phyloP scores from a whole-genome alignment of 2,888 invertebrate genomes.

The Cephus rjabovi region DNA sequence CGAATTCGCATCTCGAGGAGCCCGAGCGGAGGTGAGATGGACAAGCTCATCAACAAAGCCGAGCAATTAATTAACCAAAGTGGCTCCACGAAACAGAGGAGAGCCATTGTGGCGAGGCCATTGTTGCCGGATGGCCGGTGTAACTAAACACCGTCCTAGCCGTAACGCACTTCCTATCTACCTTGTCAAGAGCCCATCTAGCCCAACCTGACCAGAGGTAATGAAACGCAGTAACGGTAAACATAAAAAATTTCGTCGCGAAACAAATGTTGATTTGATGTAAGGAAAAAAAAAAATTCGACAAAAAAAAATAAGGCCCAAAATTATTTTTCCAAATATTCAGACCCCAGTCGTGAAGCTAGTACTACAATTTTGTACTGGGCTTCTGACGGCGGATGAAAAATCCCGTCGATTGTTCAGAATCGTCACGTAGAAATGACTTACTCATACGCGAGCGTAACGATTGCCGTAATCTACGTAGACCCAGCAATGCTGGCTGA shows the following conservation, averaged over 20 bases:
- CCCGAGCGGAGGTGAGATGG: constrained; percentile 14
- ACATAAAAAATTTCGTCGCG: background rate
- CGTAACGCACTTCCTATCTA: constrained; percentile 2
- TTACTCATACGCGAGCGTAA: constrained; percentile 17
- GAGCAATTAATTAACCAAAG: constrained; percentile 23
- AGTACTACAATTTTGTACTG: too few relatives aligned
- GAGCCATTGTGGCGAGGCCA: constrained; percentile 20
- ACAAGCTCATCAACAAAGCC: constrained; percentile 23
- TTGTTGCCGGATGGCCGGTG: constrained; percentile 18
- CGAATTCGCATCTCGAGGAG: constrained; percentile 7
- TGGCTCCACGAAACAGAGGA: constrained; percentile 18
- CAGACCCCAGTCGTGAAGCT: too few relatives aligned
- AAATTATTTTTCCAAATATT: background rate
- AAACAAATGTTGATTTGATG: background rate
- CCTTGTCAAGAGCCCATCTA: background rate
- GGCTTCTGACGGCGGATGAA: background rate
- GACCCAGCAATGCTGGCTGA: constrained; percentile 6
- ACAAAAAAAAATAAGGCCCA: too few relatives aligned
- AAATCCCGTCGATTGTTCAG: background rate
- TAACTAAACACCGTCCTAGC: constrained; percentile 19
- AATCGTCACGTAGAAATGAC: constrained; percentile 16
- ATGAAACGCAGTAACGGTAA: background rate
- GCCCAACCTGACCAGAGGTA: background rate
- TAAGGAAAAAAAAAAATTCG: background rate
- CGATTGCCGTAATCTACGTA: constrained; percentile 17